Evolutionary conservation across 2,888 invertebrate species (phyloP).

Genomic region (Ennomos quercinarius): DNA sequence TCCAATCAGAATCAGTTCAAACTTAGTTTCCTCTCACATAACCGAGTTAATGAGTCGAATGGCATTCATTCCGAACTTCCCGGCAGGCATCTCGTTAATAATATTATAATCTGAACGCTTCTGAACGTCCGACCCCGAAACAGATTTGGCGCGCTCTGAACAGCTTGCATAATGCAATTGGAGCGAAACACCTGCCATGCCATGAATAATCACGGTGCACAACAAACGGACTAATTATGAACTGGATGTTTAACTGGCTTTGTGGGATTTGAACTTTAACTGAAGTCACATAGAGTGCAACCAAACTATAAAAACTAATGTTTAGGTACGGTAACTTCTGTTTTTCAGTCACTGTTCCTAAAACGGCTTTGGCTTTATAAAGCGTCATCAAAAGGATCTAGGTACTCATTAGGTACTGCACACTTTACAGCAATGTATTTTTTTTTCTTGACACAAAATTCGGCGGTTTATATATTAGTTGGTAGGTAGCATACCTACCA

Average conservation of each 20-base stretch:
- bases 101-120: constrained; percentile 50
- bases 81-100: constrained; percentile 32
- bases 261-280: constrained; percentile 9
- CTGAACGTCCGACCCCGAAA: constrained; percentile 65
- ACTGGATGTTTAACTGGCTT: constrained; percentile 26
- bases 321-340: too few species aligned
- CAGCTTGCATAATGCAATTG: constrained; percentile 75
- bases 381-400: too few species aligned
- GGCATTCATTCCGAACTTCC: constrained; percentile 37
- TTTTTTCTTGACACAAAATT: too few species aligned
- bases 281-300: too few species aligned
- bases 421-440: too few species aligned
- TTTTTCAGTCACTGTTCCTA: too few species aligned
- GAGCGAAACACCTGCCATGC: constrained; percentile 69
- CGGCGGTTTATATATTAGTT: too few species aligned
- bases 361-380: too few species aligned
- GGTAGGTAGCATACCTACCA: too few species aligned
- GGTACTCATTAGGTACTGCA: too few species aligned
- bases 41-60: constrained; percentile 38
- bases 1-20: constrained; percentile 10
- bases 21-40: constrained; percentile 14
- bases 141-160: constrained; percentile 58
- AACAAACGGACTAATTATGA: constrained; percentile 41
- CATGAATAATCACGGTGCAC: constrained; percentile 52
- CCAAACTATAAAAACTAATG: too few species aligned